A percentile compares a stretch with the other conserved stretches of the same genome.
Conservation (phyloP, 2,113 vertebrate species). For the Microtus richardsoni region DNA sequence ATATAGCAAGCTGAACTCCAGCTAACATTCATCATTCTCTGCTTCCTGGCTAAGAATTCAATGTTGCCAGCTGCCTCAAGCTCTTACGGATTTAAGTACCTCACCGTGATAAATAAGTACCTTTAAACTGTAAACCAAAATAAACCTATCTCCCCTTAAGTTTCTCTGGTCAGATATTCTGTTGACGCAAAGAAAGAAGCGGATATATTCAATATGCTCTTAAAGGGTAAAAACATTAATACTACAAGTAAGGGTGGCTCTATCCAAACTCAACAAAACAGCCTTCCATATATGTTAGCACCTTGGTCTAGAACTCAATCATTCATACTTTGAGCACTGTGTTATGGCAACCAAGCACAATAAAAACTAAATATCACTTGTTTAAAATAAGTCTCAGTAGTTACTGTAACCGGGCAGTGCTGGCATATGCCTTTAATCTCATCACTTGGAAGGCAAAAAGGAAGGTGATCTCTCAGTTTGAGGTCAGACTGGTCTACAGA, state of each 20-base stretch:
- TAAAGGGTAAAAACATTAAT: neutral
- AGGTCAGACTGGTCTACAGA: neutral
- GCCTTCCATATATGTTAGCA: neutral
- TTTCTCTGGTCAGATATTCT: neutral
- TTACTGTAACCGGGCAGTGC: neutral
- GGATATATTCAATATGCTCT: neutral
- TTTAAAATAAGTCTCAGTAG: neutral
- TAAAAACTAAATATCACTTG: neutral
- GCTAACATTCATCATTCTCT: neutral
- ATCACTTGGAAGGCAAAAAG: neutral
- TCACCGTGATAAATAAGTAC: neutral
- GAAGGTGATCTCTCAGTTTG: neutral
- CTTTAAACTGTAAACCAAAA: neutral
- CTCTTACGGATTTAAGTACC: neutral
- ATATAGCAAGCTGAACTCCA: neutral
- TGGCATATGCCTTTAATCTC: neutral
- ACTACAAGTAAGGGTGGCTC: neutral
- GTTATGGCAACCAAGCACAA: neutral
- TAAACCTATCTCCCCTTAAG: neutral
- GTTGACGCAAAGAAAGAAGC: neutral
- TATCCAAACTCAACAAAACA: neutral
- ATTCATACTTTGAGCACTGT: neutral
- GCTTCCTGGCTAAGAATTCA: neutral
- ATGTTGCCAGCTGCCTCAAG: neutral
- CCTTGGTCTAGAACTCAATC: neutral